Base-by-base conservation (phyloP, 2,888 invertebrate species). In the Apantesis nais region DNA sequence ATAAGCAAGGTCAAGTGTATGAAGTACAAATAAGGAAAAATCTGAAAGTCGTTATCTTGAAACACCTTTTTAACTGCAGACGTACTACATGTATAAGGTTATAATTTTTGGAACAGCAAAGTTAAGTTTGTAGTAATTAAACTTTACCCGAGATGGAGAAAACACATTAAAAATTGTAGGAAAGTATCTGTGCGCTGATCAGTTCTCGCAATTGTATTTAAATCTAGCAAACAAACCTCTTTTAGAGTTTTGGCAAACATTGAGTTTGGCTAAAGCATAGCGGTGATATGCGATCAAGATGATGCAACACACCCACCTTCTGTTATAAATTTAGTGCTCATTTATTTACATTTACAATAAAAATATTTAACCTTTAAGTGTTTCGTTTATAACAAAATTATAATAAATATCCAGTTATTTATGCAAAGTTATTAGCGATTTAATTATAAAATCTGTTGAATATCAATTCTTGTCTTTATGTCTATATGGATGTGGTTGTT, bases 181-280 rank as follows among this genome's bases (percentile, higher is more conserved):
- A 48, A 9, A 22, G 48, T 52, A 9, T 52, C 9, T 52, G 48
- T 52, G 48, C 11, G n/a, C 9, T 1, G 2, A n/a, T 2, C 48
- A 52, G 48, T 52, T n/a, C 48, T 52, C 22, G 48, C 22, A 11
- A 39, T 11, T 22, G 25, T 44, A 4, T 63, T 44, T 29, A 22
- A 52, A 29, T 31, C 16, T 52, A 65, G n/a, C 48, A 34, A 52
- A 52, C 34, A 63, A 64, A 65, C 58, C 11, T 44, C 34, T 68
- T n/a, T 41, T 31, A 65, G 19, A 68, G 31, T 77, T 74, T 79
- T 77, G 77, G 79, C 77, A 75, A 63, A 67, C 73, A 62, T 66
- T 37, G 58, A n/a, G 55, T 22, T 29, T 74, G 16, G 29, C 58
- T 67, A 60, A 52, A n/a, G 29, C 37, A 62, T 39, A 65, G 60